phyloP scores from a whole-genome alignment of 2,113 vertebrate genomes.

The Chaetodon trifascialis region DNA sequence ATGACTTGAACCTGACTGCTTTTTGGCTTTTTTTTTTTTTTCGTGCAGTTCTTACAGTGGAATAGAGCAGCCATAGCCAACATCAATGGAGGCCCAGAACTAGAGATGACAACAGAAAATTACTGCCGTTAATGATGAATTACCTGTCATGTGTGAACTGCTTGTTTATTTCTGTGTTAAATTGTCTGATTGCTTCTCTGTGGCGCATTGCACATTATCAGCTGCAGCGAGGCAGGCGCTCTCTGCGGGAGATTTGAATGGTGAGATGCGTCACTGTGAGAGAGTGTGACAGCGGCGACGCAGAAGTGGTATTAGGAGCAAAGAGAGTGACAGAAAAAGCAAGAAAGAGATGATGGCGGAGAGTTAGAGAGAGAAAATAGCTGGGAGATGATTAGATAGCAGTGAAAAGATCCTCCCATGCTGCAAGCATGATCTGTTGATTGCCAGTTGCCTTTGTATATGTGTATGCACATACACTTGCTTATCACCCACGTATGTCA shows the following conservation, averaged over 20 bases:
- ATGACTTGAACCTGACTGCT: slow-evolving; percentile 9
- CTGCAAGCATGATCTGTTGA: slow-evolving; percentile 27
- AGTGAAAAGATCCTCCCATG: slow-evolving; percentile 24
- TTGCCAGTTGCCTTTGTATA: neutral
- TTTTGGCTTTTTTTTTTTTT: neutral
- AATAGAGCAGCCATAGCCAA: neutral
- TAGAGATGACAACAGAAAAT: slow-evolving; percentile 48
- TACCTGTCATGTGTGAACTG: slow-evolving; percentile 62
- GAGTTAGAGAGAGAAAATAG: slow-evolving; percentile 14
- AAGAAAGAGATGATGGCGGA: slow-evolving; percentile 28
- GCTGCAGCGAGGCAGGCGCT: slow-evolving; percentile 63
- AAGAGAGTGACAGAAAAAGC: slow-evolving; percentile 46
- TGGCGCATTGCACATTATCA: slow-evolving; percentile 74
- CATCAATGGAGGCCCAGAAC: slow-evolving; percentile 12
- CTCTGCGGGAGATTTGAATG: slow-evolving; percentile 67
- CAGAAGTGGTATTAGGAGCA: slow-evolving; percentile 52
- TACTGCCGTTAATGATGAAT: slow-evolving; percentile 63
- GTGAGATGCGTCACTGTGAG: slow-evolving; percentile 68
- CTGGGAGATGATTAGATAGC: slow-evolving; percentile 53
- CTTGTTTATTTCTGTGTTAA: slow-evolving; percentile 75
- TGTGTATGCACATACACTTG: neutral
- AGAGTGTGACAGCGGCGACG: slow-evolving; percentile 50
- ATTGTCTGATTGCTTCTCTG: slow-evolving; percentile 76
- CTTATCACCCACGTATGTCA: slow-evolving; percentile 26
- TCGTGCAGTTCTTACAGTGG: neutral